Percentiles rank a stretch among this genome's conserved stretches.
phyloP scores from a whole-genome alignment of 2,113 vertebrate species.

The Cyprinodon tularosa region DNA sequence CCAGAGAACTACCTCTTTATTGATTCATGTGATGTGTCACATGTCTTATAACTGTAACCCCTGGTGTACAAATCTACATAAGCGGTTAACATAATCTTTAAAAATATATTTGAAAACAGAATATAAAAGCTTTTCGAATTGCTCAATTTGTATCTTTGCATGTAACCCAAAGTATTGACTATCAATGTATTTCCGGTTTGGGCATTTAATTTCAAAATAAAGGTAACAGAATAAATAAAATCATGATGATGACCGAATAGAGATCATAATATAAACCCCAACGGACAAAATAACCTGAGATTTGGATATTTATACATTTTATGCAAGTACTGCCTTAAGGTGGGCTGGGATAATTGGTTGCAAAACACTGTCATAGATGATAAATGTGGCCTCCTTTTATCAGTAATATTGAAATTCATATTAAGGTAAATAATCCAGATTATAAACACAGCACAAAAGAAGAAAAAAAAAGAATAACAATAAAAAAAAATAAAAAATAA shows the following conservation, averaged over 20 bases:
- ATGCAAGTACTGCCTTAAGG: no score
- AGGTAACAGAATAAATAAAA: not conserved
- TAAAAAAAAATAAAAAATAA: no score
- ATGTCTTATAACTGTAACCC: not conserved
- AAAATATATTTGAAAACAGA: not conserved
- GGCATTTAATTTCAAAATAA: constrained; percentile 48
- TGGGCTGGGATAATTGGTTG: no score
- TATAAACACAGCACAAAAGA: no score
- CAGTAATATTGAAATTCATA: no score
- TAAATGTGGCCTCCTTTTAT: no score
- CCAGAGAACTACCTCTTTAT: not conserved
- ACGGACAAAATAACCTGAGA: no score
- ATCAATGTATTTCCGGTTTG: constrained; percentile 7
- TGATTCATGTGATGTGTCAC: not conserved
- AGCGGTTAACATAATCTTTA: not conserved
- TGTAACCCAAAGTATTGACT: not conserved
- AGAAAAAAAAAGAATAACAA: no score
- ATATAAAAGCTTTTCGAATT: not conserved
- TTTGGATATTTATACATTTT: no score
- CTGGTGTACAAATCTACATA: not conserved
- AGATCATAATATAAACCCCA: not conserved
- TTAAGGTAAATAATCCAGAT: no score
- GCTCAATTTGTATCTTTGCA: not conserved
- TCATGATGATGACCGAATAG: no score
- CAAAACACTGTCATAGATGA: no score